Conservation (phyloP, 2,888 invertebrate species). For the Neria commutata region DNA sequence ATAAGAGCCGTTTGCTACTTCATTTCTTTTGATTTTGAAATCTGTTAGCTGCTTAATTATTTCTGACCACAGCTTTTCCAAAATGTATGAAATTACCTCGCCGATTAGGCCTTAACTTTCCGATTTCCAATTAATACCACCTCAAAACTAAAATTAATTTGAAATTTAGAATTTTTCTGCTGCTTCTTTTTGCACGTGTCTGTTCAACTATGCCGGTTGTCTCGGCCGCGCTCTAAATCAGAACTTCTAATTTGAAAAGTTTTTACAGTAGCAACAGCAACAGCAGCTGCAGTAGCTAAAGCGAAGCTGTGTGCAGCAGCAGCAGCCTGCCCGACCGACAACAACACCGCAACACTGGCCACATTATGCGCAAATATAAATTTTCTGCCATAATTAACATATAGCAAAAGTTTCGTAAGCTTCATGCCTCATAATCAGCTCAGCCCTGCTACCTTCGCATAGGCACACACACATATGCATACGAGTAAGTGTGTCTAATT, state of each 20-base stretch:
- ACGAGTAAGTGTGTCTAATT: neutral
- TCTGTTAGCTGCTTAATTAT: no score
- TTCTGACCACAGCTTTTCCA: no score
- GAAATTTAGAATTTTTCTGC: neutral
- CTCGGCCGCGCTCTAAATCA: no score
- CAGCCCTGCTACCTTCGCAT: no score
- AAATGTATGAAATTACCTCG: no score
- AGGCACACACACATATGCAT: no score
- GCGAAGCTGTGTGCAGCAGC: neutral
- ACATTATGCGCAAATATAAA: slow-evolving; percentile 29
- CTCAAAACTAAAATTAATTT: slow-evolving; percentile 4
- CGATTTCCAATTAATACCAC: slow-evolving; percentile 21
- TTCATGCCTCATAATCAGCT: neutral
- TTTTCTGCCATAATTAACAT: slow-evolving; percentile 53
- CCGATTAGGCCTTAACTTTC: no score
- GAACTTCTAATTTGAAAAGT: slow-evolving; percentile 21
- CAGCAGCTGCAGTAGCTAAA: neutral
- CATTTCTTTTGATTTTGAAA: no score
- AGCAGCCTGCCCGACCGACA: neutral
- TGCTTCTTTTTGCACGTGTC: slow-evolving; percentile 6
- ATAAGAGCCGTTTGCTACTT: no score
- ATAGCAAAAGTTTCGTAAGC: slow-evolving; percentile 46
- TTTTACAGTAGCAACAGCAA: neutral
- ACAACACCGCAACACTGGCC: neutral
- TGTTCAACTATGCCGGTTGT: no score